A percentile compares a stretch with the other conserved stretches of the same genome.
phyloP scores from a whole-genome alignment of 2,113 vertebrate genomes.

The Oxyruncus cristatus region DNA sequence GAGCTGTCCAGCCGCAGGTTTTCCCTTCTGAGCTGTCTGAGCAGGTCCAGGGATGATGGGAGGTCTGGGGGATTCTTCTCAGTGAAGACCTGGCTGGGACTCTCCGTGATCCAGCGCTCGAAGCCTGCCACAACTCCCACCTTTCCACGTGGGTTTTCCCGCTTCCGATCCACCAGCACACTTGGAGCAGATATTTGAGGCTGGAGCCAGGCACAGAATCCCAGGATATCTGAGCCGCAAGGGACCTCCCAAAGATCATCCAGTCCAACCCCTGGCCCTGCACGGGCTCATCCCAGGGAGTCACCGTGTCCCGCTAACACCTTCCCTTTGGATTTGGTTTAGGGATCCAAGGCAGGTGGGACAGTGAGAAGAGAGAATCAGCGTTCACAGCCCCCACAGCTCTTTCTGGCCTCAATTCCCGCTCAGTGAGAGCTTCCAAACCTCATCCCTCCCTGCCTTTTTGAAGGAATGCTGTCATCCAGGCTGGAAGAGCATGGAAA shows the following conservation, averaged over 20 bases:
- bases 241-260: background rate
- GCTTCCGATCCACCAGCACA: background rate
- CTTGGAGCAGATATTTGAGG: background rate
- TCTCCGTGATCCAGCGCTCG: background rate
- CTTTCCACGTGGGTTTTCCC: fast-evolving
- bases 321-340: background rate
- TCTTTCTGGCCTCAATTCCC: background rate
- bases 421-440: background rate
- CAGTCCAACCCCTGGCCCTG: too few species aligned
- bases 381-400: background rate
- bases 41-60: background rate
- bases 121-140: background rate
- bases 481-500: too few species aligned
- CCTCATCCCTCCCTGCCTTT: background rate
- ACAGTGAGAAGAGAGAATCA: background rate
- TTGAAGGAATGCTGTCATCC: too few species aligned
- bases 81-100: background rate
- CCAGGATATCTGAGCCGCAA: background rate
- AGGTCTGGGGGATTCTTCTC: background rate
- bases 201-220: fast-evolving
- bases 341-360: background rate
- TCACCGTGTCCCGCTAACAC: fast-evolving
- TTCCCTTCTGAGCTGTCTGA: background rate
- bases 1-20: background rate
- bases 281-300: background rate